These are phyloP conservation scores for Chloropsis hardwickii DNA, from an alignment of 2,113 vertebrate species.

Conservation along the genomic window DNA sequence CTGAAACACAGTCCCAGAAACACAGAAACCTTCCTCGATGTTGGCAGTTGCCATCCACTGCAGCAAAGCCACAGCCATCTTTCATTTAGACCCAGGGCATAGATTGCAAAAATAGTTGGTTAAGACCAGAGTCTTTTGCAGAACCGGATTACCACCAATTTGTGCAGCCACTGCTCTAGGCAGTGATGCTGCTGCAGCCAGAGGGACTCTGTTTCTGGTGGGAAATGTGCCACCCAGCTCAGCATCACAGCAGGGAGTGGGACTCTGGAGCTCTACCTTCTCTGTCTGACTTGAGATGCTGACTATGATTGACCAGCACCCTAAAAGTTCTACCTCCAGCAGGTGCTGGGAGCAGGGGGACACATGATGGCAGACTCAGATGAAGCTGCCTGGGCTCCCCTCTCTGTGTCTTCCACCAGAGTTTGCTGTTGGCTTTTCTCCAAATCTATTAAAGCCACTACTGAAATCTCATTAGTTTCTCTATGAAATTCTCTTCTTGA, in stretches of 20 bases:
- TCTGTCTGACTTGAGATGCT: background rate
- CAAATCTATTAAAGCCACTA: background rate
- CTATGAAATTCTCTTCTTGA: background rate
- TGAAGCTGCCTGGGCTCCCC: background rate
- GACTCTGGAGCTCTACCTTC: background rate
- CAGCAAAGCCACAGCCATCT: background rate
- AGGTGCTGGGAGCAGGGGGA: background rate
- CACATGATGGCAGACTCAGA: fast-evolving
- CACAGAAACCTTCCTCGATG: background rate
- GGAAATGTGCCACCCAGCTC: too few relatives aligned
- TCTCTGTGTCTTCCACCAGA: background rate
- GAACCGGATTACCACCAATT: background rate
- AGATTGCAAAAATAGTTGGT: background rate
- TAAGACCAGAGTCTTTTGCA: background rate
- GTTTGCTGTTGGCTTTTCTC: background rate
- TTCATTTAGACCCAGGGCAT: background rate
- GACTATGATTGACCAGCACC: fast-evolving
- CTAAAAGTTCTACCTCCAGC: background rate
- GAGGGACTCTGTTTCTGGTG: background rate
- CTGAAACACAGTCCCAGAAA: background rate
- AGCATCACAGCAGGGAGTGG: fast-evolving
- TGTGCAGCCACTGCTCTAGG: fast-evolving
- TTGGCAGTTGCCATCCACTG: background rate
- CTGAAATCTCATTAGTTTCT: background rate
- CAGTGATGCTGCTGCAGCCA: background rate